phyloP scores from a whole-genome alignment of 1,140 invertebrate genomes.

The Copidosoma floridanum region DNA sequence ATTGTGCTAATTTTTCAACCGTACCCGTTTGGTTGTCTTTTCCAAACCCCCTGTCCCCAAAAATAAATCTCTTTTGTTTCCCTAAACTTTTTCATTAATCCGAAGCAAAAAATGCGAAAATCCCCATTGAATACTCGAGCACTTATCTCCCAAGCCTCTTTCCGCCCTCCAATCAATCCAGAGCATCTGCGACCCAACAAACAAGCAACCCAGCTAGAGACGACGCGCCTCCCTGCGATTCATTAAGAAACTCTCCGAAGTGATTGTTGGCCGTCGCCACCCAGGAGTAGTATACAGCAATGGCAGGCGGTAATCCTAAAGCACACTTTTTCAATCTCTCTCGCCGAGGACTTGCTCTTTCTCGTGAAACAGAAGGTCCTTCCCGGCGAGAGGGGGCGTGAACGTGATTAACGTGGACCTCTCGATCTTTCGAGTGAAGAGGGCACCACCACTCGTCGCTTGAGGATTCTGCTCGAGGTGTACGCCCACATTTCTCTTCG shows the following conservation, averaged over 20 bases:
- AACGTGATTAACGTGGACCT: conserved; percentile 39
- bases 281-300: background rate
- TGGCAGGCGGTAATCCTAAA: no score
- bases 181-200: conserved; percentile 10
- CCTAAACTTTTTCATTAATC: conserved; percentile 15
- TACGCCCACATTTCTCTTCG: conserved; percentile 41
- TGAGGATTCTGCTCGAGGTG: conserved; percentile 28
- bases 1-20: no score
- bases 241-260: conserved; percentile 26
- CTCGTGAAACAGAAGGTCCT: background rate
- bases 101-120: conserved; percentile 19
- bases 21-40: no score
- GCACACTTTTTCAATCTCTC: conserved; percentile 20
- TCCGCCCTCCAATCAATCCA: conserved; percentile 19
- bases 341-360: background rate
- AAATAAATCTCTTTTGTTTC: conserved; percentile 13
- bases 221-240: conserved; percentile 16
- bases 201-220: no score
- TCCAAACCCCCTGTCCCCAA: background rate
- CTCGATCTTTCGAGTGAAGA: conserved; percentile 18
- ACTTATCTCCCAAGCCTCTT: background rate
- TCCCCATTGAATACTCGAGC: conserved; percentile 21
- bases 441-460: conserved; percentile 26
- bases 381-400: conserved; percentile 30
- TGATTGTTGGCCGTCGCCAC: conserved; percentile 10